A percentile compares a stretch with the other conserved stretches of the same genome.
Evolutionary conservation across 2,797 vertebrate species (phyloP).

Genomic region (Zalophus californianus): DNA sequence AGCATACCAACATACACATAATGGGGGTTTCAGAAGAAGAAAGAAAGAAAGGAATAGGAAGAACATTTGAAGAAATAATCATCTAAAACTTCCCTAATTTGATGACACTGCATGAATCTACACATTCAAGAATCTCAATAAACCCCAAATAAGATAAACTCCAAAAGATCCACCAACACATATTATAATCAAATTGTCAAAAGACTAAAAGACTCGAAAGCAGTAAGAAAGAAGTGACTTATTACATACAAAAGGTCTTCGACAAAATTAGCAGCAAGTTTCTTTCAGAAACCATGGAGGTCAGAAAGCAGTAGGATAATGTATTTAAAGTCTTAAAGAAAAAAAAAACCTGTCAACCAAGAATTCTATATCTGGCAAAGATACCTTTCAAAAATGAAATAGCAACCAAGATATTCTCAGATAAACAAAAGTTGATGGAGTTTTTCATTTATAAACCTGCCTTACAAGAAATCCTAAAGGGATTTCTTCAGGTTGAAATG

Average conservation of each 20-base stretch:
- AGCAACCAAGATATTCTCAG: not conserved
- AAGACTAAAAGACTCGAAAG: not conserved
- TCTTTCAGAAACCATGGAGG: not conserved
- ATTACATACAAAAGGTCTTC: not conserved
- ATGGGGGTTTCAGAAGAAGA: not conserved
- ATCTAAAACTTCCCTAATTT: not conserved
- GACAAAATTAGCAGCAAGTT: not conserved
- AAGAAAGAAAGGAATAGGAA: not conserved
- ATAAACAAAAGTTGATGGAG: not conserved
- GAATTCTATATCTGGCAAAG: not conserved
- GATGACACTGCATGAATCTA: not conserved
- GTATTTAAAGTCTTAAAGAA: not conserved
- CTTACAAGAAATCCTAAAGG: not conserved
- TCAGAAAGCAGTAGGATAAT: not conserved
- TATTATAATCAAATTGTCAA: not conserved
- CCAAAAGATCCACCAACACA: not conserved
- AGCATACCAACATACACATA: not conserved
- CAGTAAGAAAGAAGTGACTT: not conserved
- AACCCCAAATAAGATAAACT: not conserved
- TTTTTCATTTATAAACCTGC: not conserved
- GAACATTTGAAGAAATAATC: not conserved
- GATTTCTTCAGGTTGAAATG: not conserved
- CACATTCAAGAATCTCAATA: not conserved
- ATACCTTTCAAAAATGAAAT: not conserved
- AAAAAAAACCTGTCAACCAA: not conserved